Evolutionary conservation across 2,888 invertebrate genomes (phyloP).

Genomic region (Panopea generosa): DNA sequence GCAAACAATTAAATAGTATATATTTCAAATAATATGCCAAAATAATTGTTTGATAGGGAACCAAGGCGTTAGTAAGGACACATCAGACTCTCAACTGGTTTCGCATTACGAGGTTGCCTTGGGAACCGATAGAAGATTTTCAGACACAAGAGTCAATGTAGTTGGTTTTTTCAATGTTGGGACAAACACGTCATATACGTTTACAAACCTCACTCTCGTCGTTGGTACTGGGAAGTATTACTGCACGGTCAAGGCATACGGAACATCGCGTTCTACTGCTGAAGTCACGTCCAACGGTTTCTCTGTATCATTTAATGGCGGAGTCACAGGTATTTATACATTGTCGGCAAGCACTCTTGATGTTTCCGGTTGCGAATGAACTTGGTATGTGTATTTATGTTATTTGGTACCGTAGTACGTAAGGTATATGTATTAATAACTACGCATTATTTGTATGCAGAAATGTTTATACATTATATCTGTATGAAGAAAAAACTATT

Average conservation of each 20-base stretch:
- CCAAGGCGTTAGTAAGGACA: slow-evolving; percentile 31
- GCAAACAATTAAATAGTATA: too few species aligned
- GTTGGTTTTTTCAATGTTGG: slow-evolving; percentile 71
- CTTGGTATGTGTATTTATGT: too few species aligned
- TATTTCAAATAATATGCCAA: too few species aligned
- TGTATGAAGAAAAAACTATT: too few species aligned
- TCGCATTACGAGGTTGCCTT: slow-evolving; percentile 71
- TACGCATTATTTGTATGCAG: too few species aligned
- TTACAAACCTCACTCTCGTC: slow-evolving; percentile 63
- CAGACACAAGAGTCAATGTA: slow-evolving; percentile 66
- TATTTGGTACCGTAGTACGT: too few species aligned
- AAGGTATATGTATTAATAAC: too few species aligned
- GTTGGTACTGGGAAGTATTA: slow-evolving; percentile 66
- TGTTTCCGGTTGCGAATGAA: too few species aligned
- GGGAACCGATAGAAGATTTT: slow-evolving; percentile 72
- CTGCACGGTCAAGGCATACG: slow-evolving; percentile 71
- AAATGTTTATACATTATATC: too few species aligned
- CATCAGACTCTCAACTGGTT: slow-evolving; percentile 59
- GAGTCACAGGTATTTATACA: slow-evolving; percentile 55
- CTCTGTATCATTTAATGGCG: slow-evolving; percentile 65
- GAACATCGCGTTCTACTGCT: slow-evolving; percentile 58
- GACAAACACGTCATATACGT: slow-evolving; percentile 66
- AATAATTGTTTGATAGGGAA: slow-evolving; percentile 56
- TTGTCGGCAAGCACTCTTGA: too few species aligned
- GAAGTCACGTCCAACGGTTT: slow-evolving; percentile 72